A percentile compares a stretch with the other conserved stretches of the same genome.
phyloP scores from a whole-genome alignment of 2,113 vertebrate species.

The Lutjanus erythropterus region DNA sequence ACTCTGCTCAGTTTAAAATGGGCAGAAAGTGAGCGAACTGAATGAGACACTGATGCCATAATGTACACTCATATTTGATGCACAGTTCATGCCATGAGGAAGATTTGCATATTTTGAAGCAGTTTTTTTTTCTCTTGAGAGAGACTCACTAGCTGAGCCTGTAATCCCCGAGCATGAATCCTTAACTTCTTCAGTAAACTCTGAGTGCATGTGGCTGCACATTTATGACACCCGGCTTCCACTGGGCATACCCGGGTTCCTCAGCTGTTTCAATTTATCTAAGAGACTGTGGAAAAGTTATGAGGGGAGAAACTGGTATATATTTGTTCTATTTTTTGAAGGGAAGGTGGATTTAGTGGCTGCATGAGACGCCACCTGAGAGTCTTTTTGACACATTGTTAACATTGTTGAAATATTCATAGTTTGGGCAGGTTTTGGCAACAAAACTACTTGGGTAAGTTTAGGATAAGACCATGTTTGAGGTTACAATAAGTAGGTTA shows the following conservation, averaged over 20 bases:
- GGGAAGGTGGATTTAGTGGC: background rate
- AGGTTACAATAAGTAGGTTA: too few relatives aligned
- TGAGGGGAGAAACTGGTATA: background rate
- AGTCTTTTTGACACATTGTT: too few relatives aligned
- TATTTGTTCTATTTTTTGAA: background rate
- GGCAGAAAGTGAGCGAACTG: slow-evolving; percentile 6
- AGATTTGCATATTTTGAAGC: slow-evolving; percentile 69
- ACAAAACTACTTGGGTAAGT: too few relatives aligned
- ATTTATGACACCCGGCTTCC: slow-evolving; percentile 39
- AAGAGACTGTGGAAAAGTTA: background rate
- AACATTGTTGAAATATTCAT: too few relatives aligned
- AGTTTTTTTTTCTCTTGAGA: slow-evolving; percentile 20
- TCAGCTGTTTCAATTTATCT: slow-evolving; percentile 7
- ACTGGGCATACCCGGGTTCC: background rate
- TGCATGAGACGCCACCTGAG: too few relatives aligned
- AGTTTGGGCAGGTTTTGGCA: too few relatives aligned
- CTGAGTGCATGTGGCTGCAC: slow-evolving; percentile 31
- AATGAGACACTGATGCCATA: slow-evolving; percentile 10
- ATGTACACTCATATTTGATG: slow-evolving; percentile 19
- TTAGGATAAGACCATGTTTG: too few relatives aligned
- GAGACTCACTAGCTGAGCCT: slow-evolving; percentile 46
- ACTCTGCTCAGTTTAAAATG: background rate
- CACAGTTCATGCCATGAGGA: slow-evolving; percentile 20
- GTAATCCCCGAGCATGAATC: slow-evolving; percentile 63
- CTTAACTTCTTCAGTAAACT: slow-evolving; percentile 52